Conservation (phyloP, 2,888 invertebrate species). For the Metopia argyrocephala region DNA sequence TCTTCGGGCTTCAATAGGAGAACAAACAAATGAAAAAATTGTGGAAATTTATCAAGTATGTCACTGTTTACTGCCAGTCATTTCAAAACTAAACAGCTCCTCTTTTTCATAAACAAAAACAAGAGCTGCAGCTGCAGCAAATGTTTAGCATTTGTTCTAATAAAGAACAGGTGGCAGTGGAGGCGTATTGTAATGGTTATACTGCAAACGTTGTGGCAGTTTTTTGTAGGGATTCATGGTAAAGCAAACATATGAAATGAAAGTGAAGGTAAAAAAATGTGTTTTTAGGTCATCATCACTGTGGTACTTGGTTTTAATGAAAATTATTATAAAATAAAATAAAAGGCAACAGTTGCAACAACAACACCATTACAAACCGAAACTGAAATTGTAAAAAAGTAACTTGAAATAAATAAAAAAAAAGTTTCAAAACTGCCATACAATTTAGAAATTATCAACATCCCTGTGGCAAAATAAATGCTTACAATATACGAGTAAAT, state of each 20-base stretch:
- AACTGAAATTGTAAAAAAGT: conserved; percentile 35
- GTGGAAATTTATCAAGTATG: conserved; percentile 51
- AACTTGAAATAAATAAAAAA: conserved; percentile 22
- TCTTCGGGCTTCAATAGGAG: not conserved
- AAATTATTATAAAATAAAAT: conserved; percentile 54
- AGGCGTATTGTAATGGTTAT: not conserved
- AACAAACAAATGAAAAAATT: conserved; percentile 34
- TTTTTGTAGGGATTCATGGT: conserved; percentile 52
- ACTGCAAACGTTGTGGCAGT: not conserved
- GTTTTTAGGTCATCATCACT: conserved; percentile 75
- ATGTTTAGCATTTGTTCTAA: no score
- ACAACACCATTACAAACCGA: conserved; percentile 17
- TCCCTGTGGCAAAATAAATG: conserved; percentile 36
- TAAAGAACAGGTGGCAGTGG: no score
- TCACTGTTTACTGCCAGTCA: conserved; percentile 58
- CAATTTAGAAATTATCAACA: conserved; percentile 58
- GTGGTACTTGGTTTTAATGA: conserved; percentile 51
- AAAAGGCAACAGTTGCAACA: conserved; percentile 29
- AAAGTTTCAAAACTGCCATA: not conserved
- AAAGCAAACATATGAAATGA: conserved; percentile 67
- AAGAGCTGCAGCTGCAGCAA: not conserved
- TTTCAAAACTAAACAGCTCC: not conserved
- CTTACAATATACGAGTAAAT: not conserved
- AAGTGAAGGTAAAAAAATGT: conserved; percentile 74
- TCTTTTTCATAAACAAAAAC: not conserved